Conservation (phyloP, 2,113 vertebrate genomes). For the Phalacrocorax carbo region DNA sequence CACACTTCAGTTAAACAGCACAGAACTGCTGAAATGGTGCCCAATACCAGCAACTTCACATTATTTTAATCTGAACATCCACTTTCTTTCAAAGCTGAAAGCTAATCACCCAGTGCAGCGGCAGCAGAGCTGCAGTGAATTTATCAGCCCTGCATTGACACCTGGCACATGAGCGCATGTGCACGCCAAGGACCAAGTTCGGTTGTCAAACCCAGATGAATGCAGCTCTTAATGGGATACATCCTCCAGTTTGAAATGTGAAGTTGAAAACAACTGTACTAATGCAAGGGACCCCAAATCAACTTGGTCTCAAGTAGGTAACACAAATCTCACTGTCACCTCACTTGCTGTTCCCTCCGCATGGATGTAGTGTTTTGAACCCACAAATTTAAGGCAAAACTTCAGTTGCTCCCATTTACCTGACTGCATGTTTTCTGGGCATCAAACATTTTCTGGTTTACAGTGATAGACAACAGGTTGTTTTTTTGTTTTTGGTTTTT, state of each 20-base stretch:
- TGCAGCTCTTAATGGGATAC: fast-evolving
- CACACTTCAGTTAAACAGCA: fast-evolving
- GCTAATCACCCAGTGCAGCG: too few relatives aligned
- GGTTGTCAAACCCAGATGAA: fast-evolving
- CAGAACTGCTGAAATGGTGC: not conserved
- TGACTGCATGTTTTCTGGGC: not conserved
- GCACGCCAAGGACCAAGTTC: fast-evolving
- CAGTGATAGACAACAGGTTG: not conserved
- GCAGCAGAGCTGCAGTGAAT: too few relatives aligned
- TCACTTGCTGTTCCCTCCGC: not conserved
- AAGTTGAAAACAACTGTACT: not conserved
- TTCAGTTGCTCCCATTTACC: not conserved
- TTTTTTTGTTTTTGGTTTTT: not conserved
- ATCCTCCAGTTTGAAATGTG: not conserved
- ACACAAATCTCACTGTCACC: too few relatives aligned
- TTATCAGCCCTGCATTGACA: not conserved
- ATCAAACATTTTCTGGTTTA: slow-evolving; percentile 45
- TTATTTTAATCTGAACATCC: not conserved
- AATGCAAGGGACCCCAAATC: not conserved
- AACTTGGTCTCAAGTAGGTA: too few relatives aligned
- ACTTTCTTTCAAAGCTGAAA: not conserved
- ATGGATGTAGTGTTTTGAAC: not conserved
- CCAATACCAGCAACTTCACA: not conserved
- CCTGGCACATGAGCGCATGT: fast-evolving
- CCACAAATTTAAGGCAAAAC: not conserved